Conservation (phyloP, 2,888 invertebrate genomes). For the Nemoura dubitans region DNA sequence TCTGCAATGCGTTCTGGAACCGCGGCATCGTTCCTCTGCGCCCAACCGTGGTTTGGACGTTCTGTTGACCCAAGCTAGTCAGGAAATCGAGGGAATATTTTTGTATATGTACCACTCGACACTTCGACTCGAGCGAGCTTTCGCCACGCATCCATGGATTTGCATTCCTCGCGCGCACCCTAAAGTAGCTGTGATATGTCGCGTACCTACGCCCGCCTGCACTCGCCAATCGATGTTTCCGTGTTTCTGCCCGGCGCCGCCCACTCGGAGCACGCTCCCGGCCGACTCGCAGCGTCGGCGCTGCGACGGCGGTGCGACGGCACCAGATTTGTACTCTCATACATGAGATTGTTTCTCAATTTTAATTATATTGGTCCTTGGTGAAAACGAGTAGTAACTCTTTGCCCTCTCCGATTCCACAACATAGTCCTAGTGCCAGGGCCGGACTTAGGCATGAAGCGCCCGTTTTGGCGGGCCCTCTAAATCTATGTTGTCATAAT, state of each 20-base stretch:
- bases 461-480: too few relatives aligned
- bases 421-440: too few relatives aligned
- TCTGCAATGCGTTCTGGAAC: too few relatives aligned
- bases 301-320: background rate
- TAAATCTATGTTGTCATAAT: too few relatives aligned
- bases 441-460: too few relatives aligned
- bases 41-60: background rate
- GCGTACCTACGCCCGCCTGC: background rate
- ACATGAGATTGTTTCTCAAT: background rate
- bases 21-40: background rate
- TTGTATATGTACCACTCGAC: background rate
- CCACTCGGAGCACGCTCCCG: too few relatives aligned
- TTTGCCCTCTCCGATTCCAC: too few relatives aligned
- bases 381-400: background rate
- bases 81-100: background rate
- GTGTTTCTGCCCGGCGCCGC: background rate
- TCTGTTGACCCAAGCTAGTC: conserved; percentile 20
- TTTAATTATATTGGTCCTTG: background rate
- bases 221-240: background rate
- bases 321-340: background rate
- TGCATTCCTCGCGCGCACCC: background rate
- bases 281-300: too few relatives aligned
- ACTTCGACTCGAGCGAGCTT: background rate
- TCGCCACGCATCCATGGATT: background rate
- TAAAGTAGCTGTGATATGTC: background rate